phyloP scores from a whole-genome alignment of 2,888 invertebrate genomes.

The Archips crataeganus region DNA sequence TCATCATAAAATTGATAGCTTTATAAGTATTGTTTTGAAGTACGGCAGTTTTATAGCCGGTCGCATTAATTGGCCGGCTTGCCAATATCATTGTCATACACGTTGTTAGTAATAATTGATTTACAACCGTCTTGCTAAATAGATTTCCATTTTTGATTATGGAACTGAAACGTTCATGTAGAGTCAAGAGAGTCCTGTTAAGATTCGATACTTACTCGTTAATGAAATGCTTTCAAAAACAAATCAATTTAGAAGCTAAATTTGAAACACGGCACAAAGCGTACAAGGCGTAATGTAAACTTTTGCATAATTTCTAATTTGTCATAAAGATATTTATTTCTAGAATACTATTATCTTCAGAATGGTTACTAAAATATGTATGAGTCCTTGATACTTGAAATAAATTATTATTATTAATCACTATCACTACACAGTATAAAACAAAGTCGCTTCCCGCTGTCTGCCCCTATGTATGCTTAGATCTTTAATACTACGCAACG shows the following conservation, averaged over 20 bases:
- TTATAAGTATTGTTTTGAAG: constrained; percentile 4
- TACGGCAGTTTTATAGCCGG: background rate
- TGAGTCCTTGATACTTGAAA: too few species aligned
- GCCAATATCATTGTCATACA: background rate
- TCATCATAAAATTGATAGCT: background rate
- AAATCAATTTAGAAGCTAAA: background rate
- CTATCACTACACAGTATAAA: too few species aligned
- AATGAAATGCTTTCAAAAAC: background rate
- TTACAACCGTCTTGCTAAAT: background rate
- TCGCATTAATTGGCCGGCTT: constrained; percentile 3
- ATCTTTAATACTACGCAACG: too few species aligned
- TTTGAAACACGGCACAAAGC: background rate
- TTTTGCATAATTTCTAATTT: too few species aligned
- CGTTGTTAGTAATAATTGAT: background rate
- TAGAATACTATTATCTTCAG: too few species aligned
- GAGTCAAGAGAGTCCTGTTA: background rate
- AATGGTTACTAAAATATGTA: too few species aligned
- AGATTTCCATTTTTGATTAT: background rate
- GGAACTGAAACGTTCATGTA: background rate
- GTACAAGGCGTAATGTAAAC: too few species aligned
- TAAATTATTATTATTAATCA: too few species aligned
- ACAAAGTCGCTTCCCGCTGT: too few species aligned
- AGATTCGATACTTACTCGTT: background rate
- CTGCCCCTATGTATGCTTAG: too few species aligned
- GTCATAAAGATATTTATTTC: too few species aligned